Evolutionary conservation across 2,113 vertebrate genomes (phyloP).

Genomic region (Mellivora capensis): DNA sequence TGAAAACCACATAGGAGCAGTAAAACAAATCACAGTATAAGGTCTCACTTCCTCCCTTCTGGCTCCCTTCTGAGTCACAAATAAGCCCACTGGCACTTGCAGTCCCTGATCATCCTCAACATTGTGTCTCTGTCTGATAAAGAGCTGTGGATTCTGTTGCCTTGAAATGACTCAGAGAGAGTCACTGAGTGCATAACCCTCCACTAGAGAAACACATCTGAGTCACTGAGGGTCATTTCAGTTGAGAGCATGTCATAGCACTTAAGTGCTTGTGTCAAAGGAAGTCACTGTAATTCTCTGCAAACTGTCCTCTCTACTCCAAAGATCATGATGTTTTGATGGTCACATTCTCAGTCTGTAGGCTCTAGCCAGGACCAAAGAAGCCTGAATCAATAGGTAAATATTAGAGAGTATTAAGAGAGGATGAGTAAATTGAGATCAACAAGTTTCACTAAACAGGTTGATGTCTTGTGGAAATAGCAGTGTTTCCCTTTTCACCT

Average conservation of each 20-base stretch:
- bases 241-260: background rate
- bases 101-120: constrained; percentile 23
- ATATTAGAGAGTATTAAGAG: background rate
- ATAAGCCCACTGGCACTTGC: background rate
- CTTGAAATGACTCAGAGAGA: constrained; percentile 66
- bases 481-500: background rate
- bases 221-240: background rate
- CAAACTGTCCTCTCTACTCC: background rate
- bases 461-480: background rate
- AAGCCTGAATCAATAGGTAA: background rate
- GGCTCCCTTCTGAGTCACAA: background rate
- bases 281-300: background rate
- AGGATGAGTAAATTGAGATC: background rate
- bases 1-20: background rate
- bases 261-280: constrained; percentile 23
- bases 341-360: background rate
- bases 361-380: background rate
- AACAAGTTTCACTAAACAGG: background rate
- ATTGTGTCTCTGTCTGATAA: constrained; percentile 35
- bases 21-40: background rate
- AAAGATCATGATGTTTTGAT: background rate
- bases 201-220: background rate
- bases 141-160: constrained; percentile 48
- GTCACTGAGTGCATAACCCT: background rate
- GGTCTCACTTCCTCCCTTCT: background rate